These are phyloP conservation scores for Syrista parreyssii DNA, from an alignment of 2,888 invertebrate genomes.

Conservation along the genomic window DNA sequence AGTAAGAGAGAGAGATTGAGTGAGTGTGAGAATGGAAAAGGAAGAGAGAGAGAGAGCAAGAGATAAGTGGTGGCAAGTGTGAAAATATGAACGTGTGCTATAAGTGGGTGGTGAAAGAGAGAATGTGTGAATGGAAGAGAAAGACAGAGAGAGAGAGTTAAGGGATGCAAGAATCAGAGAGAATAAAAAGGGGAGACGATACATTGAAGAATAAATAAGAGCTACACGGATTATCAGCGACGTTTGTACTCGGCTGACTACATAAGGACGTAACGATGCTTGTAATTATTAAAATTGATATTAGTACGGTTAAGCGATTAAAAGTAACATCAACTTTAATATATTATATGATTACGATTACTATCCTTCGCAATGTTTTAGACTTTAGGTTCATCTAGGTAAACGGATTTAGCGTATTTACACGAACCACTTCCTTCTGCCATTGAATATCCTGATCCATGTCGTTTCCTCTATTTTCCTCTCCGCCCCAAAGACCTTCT, in stretches of 20 bases:
- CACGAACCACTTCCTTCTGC: conserved; percentile 21
- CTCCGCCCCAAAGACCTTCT: conserved; percentile 25
- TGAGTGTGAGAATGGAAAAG: conserved; percentile 24
- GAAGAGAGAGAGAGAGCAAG: conserved; percentile 28
- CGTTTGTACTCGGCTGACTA: conserved; percentile 59
- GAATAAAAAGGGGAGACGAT: conserved; percentile 24
- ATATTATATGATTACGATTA: conserved; percentile 58
- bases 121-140: conserved; percentile 15
- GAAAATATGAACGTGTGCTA: conserved; percentile 3
- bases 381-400: conserved; percentile 53
- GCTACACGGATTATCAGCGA: conserved; percentile 47
- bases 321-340: conserved; percentile 64
- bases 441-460: neutral
- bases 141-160: conserved; percentile 10
- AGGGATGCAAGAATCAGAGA: neutral
- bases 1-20: conserved; percentile 15
- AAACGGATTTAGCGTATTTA: conserved; percentile 40
- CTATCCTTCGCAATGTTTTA: conserved; percentile 57
- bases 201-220: conserved; percentile 34
- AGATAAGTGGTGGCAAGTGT: conserved; percentile 23
- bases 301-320: conserved; percentile 64
- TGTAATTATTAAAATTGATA: conserved; percentile 65
- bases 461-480: neutral
- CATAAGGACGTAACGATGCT: conserved; percentile 64
- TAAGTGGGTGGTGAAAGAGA: conserved; percentile 6